Percentiles rank a stretch among this genome's conserved stretches.
Conservation (phyloP, 1,140 invertebrate species). For the Pseudobourletiella spinata region DNA sequence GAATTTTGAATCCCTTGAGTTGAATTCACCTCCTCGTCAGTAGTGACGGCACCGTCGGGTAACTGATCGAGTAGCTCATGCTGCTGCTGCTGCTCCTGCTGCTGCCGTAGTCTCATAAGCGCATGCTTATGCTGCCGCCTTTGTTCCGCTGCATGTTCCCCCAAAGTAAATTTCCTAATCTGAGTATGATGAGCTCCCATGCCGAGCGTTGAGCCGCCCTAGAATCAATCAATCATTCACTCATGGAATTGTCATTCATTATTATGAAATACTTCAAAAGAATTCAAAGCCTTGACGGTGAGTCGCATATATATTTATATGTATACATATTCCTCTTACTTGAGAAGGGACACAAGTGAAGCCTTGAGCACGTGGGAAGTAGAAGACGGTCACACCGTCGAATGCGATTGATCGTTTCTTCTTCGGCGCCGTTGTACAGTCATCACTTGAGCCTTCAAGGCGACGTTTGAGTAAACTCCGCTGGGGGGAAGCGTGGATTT, state of each 20-base stretch:
- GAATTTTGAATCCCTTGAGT: conserved; percentile 24
- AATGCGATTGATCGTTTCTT: conserved; percentile 74
- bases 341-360: conserved; percentile 95
- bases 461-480: conserved; percentile 31
- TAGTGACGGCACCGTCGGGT: no score
- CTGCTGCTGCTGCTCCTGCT: conserved; percentile 1
- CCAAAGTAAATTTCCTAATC: not conserved
- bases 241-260: no score
- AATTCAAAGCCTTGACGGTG: no score
- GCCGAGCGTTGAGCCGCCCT: not conserved
- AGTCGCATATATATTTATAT: no score
- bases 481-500: not conserved
- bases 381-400: conserved; percentile 86
- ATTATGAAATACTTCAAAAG: no score
- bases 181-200: not conserved
- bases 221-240: no score
- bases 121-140: conserved; percentile 1
- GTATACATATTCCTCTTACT: no score
- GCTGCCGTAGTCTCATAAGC: not conserved
- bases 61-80: conserved; percentile 84
- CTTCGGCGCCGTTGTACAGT: conserved; percentile 43
- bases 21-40: conserved; percentile 40
- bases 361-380: conserved; percentile 91
- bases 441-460: not conserved
- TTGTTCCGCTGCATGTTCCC: conserved; percentile 1